These are phyloP conservation scores for Neodon shergylaensis DNA, from an alignment of 2,113 vertebrate genomes.

Conservation along the genomic window DNA sequence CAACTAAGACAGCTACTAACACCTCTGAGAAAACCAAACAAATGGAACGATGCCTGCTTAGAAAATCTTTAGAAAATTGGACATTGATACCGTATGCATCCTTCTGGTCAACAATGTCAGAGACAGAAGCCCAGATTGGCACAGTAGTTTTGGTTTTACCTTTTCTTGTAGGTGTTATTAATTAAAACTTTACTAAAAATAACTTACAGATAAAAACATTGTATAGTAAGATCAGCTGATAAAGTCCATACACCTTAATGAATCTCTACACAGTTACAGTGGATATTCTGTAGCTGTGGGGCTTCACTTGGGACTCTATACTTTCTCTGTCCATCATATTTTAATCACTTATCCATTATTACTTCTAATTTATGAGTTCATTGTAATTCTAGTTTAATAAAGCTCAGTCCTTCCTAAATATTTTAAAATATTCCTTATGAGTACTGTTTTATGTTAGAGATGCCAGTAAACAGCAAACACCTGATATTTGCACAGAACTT, in stretches of 20 bases:
- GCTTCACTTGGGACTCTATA: rapidly evolving
- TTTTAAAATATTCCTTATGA: conserved; percentile 29
- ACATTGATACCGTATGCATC: background rate
- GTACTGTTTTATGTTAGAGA: background rate
- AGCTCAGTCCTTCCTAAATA: background rate
- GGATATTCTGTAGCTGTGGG: background rate
- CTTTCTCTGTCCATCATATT: too few relatives aligned
- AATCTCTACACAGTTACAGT: background rate
- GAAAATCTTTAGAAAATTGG: background rate
- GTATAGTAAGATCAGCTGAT: background rate
- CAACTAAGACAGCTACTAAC: background rate
- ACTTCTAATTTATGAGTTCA: background rate
- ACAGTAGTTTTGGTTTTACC: background rate
- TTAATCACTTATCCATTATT: background rate
- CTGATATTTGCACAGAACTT: conserved; percentile 45
- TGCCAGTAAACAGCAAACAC: background rate
- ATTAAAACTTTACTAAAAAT: background rate
- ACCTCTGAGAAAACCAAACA: background rate
- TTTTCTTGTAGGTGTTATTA: background rate
- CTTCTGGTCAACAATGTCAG: background rate
- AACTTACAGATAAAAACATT: background rate
- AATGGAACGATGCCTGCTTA: background rate
- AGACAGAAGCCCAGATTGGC: background rate
- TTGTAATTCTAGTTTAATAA: background rate
- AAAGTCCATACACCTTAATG: background rate